A percentile compares a stretch with the other conserved stretches of the same genome.
Conservation (phyloP, 2,113 vertebrate species). For the Fukomys damarensis region DNA sequence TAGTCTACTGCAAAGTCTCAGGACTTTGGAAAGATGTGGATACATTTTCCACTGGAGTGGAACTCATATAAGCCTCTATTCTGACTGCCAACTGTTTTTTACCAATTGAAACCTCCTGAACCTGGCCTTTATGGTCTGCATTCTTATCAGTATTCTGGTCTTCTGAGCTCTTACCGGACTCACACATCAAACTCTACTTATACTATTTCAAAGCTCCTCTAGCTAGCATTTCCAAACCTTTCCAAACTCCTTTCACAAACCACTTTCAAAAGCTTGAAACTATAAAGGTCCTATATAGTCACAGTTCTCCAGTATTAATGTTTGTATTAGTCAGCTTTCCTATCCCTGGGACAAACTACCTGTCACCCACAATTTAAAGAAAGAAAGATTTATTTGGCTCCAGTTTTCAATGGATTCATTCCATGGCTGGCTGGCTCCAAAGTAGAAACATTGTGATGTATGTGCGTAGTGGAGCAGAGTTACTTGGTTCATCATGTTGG, state of each 20-base stretch:
- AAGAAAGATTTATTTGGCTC: not conserved
- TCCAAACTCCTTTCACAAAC: not conserved
- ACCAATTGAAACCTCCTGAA: not conserved
- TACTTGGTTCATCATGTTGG: not conserved
- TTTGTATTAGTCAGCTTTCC: not conserved
- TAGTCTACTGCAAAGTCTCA: not conserved
- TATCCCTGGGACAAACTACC: not conserved
- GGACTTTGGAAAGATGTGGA: not conserved
- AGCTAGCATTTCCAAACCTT: not conserved
- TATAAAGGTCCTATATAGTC: not conserved
- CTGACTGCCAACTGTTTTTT: not conserved
- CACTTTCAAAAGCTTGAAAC: not conserved
- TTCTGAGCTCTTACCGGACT: not conserved
- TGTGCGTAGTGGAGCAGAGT: not conserved
- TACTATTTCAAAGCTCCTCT: not conserved
- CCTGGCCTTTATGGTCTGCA: not conserved
- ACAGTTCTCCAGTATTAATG: not conserved
- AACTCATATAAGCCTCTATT: not conserved
- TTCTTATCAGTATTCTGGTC: not conserved
- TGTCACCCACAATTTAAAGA: not conserved
- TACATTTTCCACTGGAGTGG: not conserved
- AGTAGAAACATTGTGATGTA: not conserved
- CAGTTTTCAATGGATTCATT: not conserved
- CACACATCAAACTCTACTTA: not conserved
- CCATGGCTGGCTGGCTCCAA: not conserved